These are phyloP conservation scores for Pipistrellus nathusii DNA, from an alignment of 2,797 vertebrate species.

Conservation along the genomic window DNA sequence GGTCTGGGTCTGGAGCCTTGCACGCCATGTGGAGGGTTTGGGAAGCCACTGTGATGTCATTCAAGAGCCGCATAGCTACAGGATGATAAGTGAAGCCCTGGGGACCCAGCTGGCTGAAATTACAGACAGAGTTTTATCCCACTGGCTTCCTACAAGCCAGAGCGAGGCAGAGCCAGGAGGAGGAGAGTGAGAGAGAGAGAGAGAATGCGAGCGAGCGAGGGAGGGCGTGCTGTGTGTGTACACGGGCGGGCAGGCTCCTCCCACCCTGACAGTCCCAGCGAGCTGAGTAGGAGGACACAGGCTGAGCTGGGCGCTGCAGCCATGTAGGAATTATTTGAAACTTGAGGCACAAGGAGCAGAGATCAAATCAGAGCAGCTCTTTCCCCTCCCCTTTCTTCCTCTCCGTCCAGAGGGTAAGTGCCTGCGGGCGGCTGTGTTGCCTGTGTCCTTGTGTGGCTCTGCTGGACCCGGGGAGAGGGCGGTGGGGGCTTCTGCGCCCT, in stretches of 20 bases:
- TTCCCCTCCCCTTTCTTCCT: constrained; percentile 26
- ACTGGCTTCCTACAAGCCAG: constrained; percentile 81
- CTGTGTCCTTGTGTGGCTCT: background rate
- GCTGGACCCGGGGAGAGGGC: background rate
- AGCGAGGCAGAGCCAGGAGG: constrained; percentile 75
- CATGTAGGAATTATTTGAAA: constrained; percentile 76
- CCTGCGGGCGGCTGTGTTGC: background rate
- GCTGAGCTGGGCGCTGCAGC: constrained; percentile 63
- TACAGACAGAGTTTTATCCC: constrained; percentile 85
- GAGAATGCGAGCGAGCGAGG: background rate
- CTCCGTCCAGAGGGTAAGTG: constrained; percentile 84
- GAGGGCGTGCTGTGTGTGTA: constrained; percentile 30
- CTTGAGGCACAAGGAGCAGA: constrained; percentile 77
- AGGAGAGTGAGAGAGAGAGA: constrained; percentile 74
- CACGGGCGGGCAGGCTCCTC: constrained; percentile 78
- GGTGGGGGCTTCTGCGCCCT: background rate
- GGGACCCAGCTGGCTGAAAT: constrained; percentile 86
- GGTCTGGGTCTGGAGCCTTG: background rate
- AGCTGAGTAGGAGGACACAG: constrained; percentile 73
- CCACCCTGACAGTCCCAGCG: constrained; percentile 83
- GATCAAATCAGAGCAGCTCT: constrained; percentile 23
- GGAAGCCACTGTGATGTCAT: constrained; percentile 86
- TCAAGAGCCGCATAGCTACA: constrained; percentile 83
- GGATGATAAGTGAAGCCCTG: constrained; percentile 86
- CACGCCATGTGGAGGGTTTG: constrained; percentile 51